Evolutionary conservation across 2,113 vertebrate genomes (phyloP), one percentile per base, ranked within the genome.

Genomic region (Anseranas semipalmata): DNA sequence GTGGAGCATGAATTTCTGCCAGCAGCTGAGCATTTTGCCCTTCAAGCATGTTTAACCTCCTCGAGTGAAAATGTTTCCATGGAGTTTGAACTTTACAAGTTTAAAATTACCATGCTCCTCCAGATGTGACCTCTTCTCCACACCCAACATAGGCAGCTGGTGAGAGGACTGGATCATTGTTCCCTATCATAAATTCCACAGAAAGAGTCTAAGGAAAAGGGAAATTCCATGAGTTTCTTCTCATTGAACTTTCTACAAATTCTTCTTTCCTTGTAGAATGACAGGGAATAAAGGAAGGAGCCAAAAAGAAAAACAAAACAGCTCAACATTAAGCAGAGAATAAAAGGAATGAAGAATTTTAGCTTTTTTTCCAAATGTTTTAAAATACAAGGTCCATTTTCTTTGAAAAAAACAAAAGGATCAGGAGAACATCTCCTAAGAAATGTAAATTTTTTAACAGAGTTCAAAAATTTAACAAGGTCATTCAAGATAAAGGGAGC

Each of bases 111-210:
- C 60, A 12, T 90, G 43, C 6, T 74, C 14, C 18, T 89, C 76
- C 83, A 93, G 79, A 95, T 86, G 85, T 89, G 89, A 78, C 77
- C 46, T 15, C 65, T 91, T 87, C 33, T 39, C 72, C 76, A 79
- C 58, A 87, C 25, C 37, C 52, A 93, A 41, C 18, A 88, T 71
- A 84, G 18, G 37, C 56, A 87, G 43, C n/a, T 72, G 75, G 32
- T 71, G 43, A 77, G 94, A 90, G 43, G 20, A 60, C 55, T 45
- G 18, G 37, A 45, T 89, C 20, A 32, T 33, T 77, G 24, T 84
- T 89, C 73, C 30, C 28, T 84, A 22, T 53, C 18, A 86, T 72
- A 95, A 93, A 96, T 90, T 66, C 60, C 52, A 65, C 8, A 75
- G 33, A 92, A 86, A 89, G 30, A 4, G 20, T 55, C 46, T 52